Base-by-base conservation (phyloP, 2,888 invertebrate species). In the Leucophora obtusa region DNA sequence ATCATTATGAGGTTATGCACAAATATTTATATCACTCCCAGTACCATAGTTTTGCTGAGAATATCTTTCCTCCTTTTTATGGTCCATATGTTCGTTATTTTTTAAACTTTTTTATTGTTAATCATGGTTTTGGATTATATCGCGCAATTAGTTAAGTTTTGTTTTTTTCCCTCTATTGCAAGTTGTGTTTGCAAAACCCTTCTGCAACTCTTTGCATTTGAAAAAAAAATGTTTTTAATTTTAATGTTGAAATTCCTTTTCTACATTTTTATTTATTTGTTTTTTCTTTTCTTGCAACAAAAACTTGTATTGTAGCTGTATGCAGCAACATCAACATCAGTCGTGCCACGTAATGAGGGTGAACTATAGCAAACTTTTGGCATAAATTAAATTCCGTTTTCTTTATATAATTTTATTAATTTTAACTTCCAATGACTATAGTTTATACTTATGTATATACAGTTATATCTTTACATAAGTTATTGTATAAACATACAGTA, bases 51-150 rank as follows among this genome's bases (percentile, higher is more conserved):
- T n/a, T n/a, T n/a, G n/a, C n/a, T n/a, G n/a, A n/a, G n/a, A n/a
- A n/a, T n/a, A n/a, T n/a, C n/a, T n/a, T n/a, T n/a, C n/a, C 4
- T 21, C 21, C 21, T 21, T 21, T 21, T 21, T 21, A n/a, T 21
- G 21, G 21, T 21, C 21, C 4, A 4, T 4, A 21, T 21, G 21
- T 21, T 21, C 21, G 21, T 21, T 2, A 21, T 21, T 21, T 21
- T 21, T 21, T 21, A 3, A 21, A 21, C 21, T 21, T 21, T 4
- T 21, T 21, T 83, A 85, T 84, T 85, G 85, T 83, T 85, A 84
- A 84, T 85, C 86, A 85, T 83, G 85, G 83, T 84, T 83, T 83
- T 79, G 86, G 86, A 87, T 87, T 87, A 85, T 85, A 86, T 84
- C 71, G 85, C 76, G 83, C 85, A 87, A 87, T 87, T 87, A 86